Evolutionary conservation across 1,140 invertebrate species (phyloP).

Genomic region (Vanessa atalanta): DNA sequence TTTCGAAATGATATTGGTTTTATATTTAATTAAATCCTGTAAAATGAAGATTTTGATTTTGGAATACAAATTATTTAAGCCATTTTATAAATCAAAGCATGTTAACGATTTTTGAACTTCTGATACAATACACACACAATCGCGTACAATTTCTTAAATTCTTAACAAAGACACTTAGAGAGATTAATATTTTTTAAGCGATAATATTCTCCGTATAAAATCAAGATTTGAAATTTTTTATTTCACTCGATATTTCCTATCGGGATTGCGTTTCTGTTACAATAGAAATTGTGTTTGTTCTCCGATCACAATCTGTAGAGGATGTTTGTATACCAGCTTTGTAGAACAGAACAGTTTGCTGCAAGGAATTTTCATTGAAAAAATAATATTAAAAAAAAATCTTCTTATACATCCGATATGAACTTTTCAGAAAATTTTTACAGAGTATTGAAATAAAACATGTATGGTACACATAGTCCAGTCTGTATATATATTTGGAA

Average conservation of each 20-base stretch:
- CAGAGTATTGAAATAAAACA: background rate
- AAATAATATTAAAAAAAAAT: slow-evolving; percentile 1
- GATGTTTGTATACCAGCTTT: slow-evolving; percentile 18
- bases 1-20: too few species aligned
- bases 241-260: background rate
- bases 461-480: too few species aligned
- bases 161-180: too few species aligned
- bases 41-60: too few species aligned
- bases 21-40: too few species aligned
- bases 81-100: too few species aligned
- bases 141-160: too few species aligned
- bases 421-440: background rate
- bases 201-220: background rate
- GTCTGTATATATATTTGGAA: too few species aligned
- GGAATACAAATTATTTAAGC: too few species aligned
- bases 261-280: slow-evolving; percentile 7
- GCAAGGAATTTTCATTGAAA: background rate
- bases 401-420: background rate
- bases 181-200: background rate
- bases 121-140: too few species aligned
- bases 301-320: slow-evolving; percentile 23
- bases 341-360: slow-evolving; percentile 13
- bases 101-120: too few species aligned
- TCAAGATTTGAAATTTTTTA: background rate
- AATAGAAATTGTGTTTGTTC: slow-evolving; percentile 30